Base-by-base conservation (phyloP, 2,113 vertebrate species). In the Pipra filicauda region DNA sequence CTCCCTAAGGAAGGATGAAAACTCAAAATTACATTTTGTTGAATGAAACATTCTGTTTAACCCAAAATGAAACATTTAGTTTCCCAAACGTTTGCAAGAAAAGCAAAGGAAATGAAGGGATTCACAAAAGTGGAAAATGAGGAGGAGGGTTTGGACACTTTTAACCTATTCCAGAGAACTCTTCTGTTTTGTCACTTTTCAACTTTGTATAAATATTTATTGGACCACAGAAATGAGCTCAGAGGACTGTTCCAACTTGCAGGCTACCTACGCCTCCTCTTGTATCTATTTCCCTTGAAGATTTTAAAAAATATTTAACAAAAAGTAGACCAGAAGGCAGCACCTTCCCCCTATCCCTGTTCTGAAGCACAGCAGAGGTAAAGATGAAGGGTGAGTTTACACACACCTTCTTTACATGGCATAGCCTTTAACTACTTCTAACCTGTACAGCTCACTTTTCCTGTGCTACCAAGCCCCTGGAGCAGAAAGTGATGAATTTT, bases 171-270 rank as follows among this genome's bases (percentile, higher is more conserved):
- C 85, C 58, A 75, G 85, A 79, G 14, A 78, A 72, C 35, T 89
- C 44, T 48, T 74, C 90, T 88, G 54, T 67, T 91, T 82, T 89
- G 76, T 79, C 82, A 76, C 82, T 90, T 93, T 90, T 90, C 67
- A 85, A 39, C 67, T 88, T 61, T 46, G 20, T 90, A 62, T 93
- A 91, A 90, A 91, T 94, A 88, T 93, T 88, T 93, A 92, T 89
- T 73, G 48, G 54, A 95, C 92, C 58, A 83, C 31, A 92, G 71
- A 90, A 93, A 66, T 1, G 8, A 88, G 17, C 44, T 24, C 35
- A 85, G 90, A 85, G 78, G 41, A 73, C n/a, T 79, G 78, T 73
- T 89, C 20, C 58, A 90, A 88, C 62, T 91, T 92, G 86, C 76
- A 92, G 72, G 11, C 51, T 89, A 80, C 72, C 54, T 92, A 69